Evolutionary conservation across 2,113 vertebrate genomes (phyloP).

Genomic region (Parus major): DNA sequence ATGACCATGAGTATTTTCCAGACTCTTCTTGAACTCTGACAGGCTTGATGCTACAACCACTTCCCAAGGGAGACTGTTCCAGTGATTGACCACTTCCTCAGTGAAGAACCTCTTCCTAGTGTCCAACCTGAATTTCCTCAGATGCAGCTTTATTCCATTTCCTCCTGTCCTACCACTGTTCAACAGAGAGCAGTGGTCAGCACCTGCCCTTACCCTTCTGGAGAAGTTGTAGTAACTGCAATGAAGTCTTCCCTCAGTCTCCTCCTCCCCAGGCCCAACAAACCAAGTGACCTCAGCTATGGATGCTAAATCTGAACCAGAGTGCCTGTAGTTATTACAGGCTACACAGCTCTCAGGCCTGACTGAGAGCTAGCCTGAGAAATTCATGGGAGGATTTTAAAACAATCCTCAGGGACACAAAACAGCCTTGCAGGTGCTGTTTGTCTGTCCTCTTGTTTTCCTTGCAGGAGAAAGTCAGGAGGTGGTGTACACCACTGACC

Average conservation of each 20-base stretch:
- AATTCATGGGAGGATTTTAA: too few relatives aligned
- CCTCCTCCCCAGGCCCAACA: background rate
- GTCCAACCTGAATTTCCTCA: background rate
- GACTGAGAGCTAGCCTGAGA: too few relatives aligned
- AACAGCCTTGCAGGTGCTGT: too few relatives aligned
- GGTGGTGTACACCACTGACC: too few relatives aligned
- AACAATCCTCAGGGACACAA: too few relatives aligned
- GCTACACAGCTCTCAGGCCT: too few relatives aligned
- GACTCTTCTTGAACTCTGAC: background rate
- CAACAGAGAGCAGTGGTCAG: background rate
- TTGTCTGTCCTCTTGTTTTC: too few relatives aligned
- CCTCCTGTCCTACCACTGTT: fast-evolving
- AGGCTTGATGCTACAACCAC: background rate
- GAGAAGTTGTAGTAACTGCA: background rate
- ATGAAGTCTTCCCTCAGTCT: background rate
- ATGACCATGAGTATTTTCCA: background rate
- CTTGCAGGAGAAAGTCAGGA: too few relatives aligned
- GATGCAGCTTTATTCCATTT: background rate
- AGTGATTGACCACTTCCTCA: background rate
- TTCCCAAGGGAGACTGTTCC: background rate
- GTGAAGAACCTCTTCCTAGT: background rate
- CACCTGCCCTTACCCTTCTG: background rate
- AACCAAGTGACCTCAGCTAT: background rate
- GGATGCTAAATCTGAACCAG: too few relatives aligned
- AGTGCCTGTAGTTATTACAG: too few relatives aligned